Base-by-base conservation (phyloP, 2,797 vertebrate species). In the Arrhamphus sclerolepis region DNA sequence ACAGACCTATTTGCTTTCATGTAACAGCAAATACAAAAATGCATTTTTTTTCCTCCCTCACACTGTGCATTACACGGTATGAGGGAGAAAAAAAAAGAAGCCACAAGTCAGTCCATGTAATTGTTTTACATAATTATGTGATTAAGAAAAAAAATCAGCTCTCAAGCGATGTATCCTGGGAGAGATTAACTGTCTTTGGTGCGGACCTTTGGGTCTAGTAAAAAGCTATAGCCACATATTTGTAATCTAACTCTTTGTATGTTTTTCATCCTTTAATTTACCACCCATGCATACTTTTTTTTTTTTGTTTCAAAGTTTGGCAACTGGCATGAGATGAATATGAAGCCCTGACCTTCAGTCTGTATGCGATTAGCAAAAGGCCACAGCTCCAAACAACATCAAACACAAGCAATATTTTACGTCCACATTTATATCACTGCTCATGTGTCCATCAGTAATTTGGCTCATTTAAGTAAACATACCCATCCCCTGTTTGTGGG, bases 391-490 rank as follows among this genome's bases (percentile, higher is more conserved):
- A 44, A 46, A 46, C 28, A 52, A 53, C 29, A 48, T 42, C 38
- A 41, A 54, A 55, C 43, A 48, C 43, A 46, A 63, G 44, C 49
- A 66, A 38, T 42, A 50, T 50, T 63, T 52, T 29, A 47, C 38
- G 24, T 59, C 24, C 34, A 20, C 22, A 70, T 41, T 53, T 26
- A 66, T 47, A 51, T 69, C 29, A 55, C 21, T 57, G 19, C 63
- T 67, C 75, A 42, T 62, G 19, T 54, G 41, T 62, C 71, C 51
- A 52, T 77, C 46, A 51, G 56, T 51, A 63, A 70, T 82, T 73
- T 70, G 69, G 34, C 66, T 80, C 49, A 51, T 72, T 81, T 62
- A 47, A 47, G 60, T 70, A 68, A 82, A 77, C 74, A 66, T 64
- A 71, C 19, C n/a, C 49, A 72, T 68, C 3, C 44, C 29, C 29